Evolutionary conservation across 2,113 vertebrate species (phyloP).

Genomic region (Ictalurus furcatus): DNA sequence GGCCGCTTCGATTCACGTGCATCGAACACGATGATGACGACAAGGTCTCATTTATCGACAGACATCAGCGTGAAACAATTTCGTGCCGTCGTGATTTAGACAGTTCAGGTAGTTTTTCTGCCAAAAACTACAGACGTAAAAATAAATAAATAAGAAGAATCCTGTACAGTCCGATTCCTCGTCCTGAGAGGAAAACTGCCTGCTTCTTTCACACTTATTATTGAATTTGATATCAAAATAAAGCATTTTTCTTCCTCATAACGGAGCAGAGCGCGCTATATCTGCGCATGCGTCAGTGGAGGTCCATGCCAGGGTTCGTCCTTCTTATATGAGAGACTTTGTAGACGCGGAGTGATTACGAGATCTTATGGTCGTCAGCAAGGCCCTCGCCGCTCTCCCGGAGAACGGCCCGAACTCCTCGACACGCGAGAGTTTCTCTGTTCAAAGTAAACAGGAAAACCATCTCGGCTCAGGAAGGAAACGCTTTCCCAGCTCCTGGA

Average conservation of each 20-base stretch:
- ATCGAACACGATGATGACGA: too few species aligned
- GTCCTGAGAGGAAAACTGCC: neutral
- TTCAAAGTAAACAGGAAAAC: slow-evolving; percentile 46
- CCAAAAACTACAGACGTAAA: too few species aligned
- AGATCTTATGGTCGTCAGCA: neutral
- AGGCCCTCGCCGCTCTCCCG: neutral
- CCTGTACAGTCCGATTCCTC: too few species aligned
- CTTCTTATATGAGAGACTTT: neutral
- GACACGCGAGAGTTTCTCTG: neutral
- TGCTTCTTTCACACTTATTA: too few species aligned
- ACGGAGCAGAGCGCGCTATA: neutral
- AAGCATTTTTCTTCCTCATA: too few species aligned
- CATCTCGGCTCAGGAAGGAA: neutral
- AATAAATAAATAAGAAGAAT: too few species aligned
- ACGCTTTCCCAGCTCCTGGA: neutral
- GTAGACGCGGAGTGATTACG: neutral
- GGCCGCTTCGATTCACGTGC: too few species aligned
- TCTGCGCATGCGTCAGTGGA: neutral
- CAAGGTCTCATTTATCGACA: too few species aligned
- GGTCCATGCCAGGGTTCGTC: neutral
- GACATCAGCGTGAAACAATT: too few species aligned
- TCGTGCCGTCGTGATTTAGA: too few species aligned
- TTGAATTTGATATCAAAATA: too few species aligned
- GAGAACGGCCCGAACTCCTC: slow-evolving; percentile 22
- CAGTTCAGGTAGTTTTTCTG: too few species aligned